phyloP scores from a whole-genome alignment of 2,797 vertebrate genomes.

The Chrosomus eos region DNA sequence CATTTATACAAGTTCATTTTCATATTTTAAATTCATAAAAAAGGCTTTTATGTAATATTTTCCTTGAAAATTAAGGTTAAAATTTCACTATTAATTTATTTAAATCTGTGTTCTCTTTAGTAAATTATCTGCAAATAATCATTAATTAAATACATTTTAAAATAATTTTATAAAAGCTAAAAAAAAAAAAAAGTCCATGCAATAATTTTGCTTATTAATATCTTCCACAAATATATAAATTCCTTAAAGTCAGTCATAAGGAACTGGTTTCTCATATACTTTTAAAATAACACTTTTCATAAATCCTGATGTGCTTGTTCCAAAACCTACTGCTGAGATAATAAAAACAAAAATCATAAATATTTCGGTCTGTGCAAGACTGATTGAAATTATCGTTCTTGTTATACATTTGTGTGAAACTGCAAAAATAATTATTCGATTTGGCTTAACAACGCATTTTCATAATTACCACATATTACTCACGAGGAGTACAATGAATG shows the following conservation, averaged over 20 bases:
- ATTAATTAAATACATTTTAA: conserved; percentile 24
- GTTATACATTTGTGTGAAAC: conserved; percentile 30
- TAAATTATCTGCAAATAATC: conserved; percentile 8
- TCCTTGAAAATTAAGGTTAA: conserved; percentile 5
- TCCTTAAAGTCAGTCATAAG: neutral
- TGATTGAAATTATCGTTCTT: neutral
- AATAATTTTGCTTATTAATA: neutral
- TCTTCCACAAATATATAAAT: neutral
- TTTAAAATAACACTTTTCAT: neutral
- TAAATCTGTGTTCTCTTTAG: conserved; percentile 1
- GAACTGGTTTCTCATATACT: neutral
- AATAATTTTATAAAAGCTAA: neutral
- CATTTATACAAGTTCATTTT: neutral
- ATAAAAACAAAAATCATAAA: neutral
- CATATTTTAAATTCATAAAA: neutral
- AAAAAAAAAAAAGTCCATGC: neutral
- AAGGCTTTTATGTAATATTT: conserved; percentile 1
- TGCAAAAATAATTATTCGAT: conserved; percentile 38
- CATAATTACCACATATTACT: conserved; percentile 59
- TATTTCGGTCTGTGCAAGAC: neutral
- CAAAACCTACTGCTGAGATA: neutral
- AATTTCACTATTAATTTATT: neutral
- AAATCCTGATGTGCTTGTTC: neutral
- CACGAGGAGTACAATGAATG: conserved; percentile 48
- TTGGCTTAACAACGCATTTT: conserved; percentile 35